phyloP scores from a whole-genome alignment of 2,797 vertebrate genomes.

The Thaleichthys pacificus region DNA sequence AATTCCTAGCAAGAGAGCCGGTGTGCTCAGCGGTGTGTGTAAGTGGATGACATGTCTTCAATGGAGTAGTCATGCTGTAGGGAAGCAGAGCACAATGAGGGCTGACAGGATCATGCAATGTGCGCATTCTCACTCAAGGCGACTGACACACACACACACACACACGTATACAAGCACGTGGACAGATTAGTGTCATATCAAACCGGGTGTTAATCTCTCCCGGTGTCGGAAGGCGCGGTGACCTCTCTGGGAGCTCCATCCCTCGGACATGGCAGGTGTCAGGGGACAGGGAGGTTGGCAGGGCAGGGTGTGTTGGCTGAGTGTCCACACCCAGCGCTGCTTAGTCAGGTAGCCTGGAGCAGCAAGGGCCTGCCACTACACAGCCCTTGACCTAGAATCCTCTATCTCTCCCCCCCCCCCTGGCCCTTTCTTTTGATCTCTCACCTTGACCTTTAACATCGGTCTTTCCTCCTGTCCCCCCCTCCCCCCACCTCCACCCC shows the following conservation, averaged over 20 bases:
- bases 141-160: conserved; percentile 17
- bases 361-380: conserved; percentile 57
- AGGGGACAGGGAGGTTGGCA: background rate
- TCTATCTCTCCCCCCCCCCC: conserved; percentile 12
- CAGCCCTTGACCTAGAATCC: conserved; percentile 61
- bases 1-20: conserved; percentile 43
- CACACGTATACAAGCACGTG: conserved; percentile 10
- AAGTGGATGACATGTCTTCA: conserved; percentile 45
- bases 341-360: conserved; percentile 27
- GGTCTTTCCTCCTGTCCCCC: too few species aligned
- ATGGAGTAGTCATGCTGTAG: conserved; percentile 45
- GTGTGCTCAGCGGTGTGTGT: conserved; percentile 31
- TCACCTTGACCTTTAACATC: conserved; percentile 19
- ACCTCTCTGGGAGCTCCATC: conserved; percentile 43
- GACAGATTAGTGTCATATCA: conserved; percentile 42
- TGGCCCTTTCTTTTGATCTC: background rate
- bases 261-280: conserved; percentile 14
- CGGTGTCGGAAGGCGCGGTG: conserved; percentile 47
- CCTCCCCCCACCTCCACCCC: too few species aligned
- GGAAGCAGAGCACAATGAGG: conserved; percentile 26
- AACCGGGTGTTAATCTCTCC: conserved; percentile 48
- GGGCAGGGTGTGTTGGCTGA: conserved; percentile 17
- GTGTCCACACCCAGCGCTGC: conserved; percentile 40
- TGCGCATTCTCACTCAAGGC: conserved; percentile 42
- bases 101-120: conserved; percentile 33